Evolutionary conservation across 2,888 invertebrate genomes (phyloP).

Genomic region (Piscicola geometra): DNA sequence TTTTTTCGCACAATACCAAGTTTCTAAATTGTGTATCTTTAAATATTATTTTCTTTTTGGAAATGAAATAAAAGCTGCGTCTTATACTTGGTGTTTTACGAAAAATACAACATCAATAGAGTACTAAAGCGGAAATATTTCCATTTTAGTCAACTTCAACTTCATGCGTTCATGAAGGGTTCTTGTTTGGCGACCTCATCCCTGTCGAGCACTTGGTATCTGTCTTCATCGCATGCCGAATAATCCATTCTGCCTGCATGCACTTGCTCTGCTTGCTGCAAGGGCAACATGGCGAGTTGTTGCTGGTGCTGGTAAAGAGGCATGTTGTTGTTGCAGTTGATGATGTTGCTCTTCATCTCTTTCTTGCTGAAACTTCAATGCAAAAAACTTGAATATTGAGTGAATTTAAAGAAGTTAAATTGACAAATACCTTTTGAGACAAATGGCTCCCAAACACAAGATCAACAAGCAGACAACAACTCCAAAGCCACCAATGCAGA

Average conservation of each 20-base stretch:
- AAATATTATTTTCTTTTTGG: too few species aligned
- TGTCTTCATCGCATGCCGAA: conserved; percentile 18
- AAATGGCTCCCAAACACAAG: conserved; percentile 31
- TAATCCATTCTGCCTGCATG: background rate
- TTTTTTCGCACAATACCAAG: too few species aligned
- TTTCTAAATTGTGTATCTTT: too few species aligned
- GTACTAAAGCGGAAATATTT: too few species aligned
- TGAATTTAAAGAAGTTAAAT: background rate
- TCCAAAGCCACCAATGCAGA: conserved; percentile 21
- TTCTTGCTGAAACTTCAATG: conserved; percentile 1
- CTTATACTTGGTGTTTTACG: too few species aligned
- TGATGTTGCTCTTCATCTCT: conserved; percentile 5
- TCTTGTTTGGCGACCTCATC: conserved; percentile 26
- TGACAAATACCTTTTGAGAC: conserved; percentile 27
- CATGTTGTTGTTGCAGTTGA: conserved; percentile 10
- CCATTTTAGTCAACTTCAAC: too few species aligned
- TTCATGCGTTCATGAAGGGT: background rate
- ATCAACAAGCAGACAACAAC: conserved; percentile 27
- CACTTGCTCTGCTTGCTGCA: background rate
- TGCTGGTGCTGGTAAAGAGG: conserved; percentile 11
- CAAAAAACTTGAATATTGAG: background rate
- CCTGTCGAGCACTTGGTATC: conserved; percentile 30
- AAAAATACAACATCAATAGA: too few species aligned
- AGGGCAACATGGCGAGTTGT: conserved; percentile 6
- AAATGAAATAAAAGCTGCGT: too few species aligned